phyloP scores from a whole-genome alignment of 2,797 vertebrate genomes.

The Loris lydekkerianus region DNA sequence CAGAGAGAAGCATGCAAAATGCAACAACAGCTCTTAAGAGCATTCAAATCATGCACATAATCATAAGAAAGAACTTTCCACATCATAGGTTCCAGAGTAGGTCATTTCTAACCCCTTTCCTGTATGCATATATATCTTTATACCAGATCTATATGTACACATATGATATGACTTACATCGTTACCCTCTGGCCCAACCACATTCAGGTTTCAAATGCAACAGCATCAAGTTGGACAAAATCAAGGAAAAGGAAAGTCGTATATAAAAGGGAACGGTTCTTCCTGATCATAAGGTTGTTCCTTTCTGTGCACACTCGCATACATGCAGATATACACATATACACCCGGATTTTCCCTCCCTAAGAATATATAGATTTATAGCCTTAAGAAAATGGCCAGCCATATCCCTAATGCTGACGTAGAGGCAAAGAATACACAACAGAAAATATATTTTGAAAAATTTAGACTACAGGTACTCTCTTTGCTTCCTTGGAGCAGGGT shows the following conservation, averaged over 20 bases:
- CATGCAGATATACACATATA: neutral
- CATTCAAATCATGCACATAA: neutral
- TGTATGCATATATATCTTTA: neutral
- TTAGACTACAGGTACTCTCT: neutral
- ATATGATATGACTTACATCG: neutral
- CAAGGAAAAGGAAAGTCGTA: conserved; percentile 1
- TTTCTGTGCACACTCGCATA: neutral
- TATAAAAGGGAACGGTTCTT: conserved; percentile 1
- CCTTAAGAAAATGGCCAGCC: conserved; percentile 57
- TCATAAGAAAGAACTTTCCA: conserved; percentile 1
- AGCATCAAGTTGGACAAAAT: neutral
- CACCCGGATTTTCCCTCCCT: neutral
- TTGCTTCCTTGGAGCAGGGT: neutral
- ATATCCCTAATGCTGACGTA: neutral
- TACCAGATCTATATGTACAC: neutral
- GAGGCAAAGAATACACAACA: conserved; percentile 7
- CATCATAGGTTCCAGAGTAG: neutral
- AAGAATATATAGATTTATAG: neutral
- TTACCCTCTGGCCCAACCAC: conserved; percentile 2
- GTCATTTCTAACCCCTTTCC: neutral
- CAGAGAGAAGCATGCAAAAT: neutral
- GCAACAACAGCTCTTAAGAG: neutral
- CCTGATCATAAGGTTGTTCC: neutral
- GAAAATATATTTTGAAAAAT: neutral
- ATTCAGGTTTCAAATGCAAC: conserved; percentile 50